Percentiles rank a stretch among this genome's conserved stretches.
These are phyloP conservation scores for Motacilla alba DNA, from an alignment of 2,113 vertebrate species.

Conservation along the genomic window DNA sequence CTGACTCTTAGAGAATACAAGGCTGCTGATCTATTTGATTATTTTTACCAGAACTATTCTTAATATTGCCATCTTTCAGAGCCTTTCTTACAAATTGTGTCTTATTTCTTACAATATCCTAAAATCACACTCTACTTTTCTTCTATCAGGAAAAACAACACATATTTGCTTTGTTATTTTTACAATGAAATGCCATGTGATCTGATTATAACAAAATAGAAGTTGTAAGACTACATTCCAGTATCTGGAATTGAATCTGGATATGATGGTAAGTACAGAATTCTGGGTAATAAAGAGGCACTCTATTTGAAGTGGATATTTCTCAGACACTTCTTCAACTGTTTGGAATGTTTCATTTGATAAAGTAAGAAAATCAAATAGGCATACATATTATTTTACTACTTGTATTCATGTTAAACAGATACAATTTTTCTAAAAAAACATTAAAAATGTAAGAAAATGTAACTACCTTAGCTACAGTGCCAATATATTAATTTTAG, in stretches of 20 bases:
- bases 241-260: background rate
- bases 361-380: background rate
- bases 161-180: background rate
- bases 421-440: background rate
- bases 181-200: background rate
- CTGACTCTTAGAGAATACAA: background rate
- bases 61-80: background rate
- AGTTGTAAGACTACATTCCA: background rate
- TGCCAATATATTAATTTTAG: background rate
- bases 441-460: background rate
- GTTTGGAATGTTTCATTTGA: background rate
- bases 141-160: background rate
- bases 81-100: background rate
- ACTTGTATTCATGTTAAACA: background rate
- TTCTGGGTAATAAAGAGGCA: background rate
- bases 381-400: background rate
- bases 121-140: background rate
- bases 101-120: background rate
- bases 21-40: background rate
- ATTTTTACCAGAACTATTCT: background rate
- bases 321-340: background rate
- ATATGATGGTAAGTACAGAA: background rate
- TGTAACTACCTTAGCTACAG: background rate
- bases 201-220: background rate
- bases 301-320: background rate